Conservation (phyloP, 2,888 invertebrate species). For the Aleiodes alternator region DNA sequence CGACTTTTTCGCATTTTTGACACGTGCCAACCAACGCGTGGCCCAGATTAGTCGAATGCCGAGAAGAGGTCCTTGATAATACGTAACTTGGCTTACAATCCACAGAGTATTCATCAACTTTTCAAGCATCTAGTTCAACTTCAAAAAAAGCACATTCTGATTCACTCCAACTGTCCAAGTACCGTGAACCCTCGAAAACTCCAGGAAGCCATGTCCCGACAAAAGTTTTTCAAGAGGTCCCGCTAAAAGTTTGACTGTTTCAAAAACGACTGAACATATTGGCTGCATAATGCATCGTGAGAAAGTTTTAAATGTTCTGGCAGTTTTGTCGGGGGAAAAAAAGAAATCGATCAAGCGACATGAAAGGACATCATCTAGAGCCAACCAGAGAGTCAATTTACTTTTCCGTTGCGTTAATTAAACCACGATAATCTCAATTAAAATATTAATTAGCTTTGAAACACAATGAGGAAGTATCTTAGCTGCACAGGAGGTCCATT, state of each 20-base stretch:
- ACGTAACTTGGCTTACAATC: slow-evolving; percentile 23
- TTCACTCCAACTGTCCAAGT: slow-evolving; percentile 4
- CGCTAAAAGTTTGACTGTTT: slow-evolving; percentile 5
- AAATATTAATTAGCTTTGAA: slow-evolving; percentile 72
- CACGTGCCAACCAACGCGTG: slow-evolving; percentile 36
- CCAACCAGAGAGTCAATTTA: slow-evolving; percentile 51
- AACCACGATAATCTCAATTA: slow-evolving; percentile 72
- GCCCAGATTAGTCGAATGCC: slow-evolving; percentile 33
- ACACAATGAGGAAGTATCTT: slow-evolving; percentile 64
- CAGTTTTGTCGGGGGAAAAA: slow-evolving; percentile 53
- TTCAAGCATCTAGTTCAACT: slow-evolving; percentile 16
- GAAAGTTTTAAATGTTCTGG: slow-evolving; percentile 73
- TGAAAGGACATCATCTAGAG: slow-evolving; percentile 42
- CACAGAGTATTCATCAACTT: slow-evolving; percentile 23
- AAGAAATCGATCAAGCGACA: slow-evolving; percentile 61
- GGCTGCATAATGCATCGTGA: slow-evolving; percentile 41
- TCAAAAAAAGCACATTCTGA: slow-evolving; percentile 3
- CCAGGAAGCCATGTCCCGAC: slow-evolving; percentile 15
- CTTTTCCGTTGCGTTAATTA: slow-evolving; percentile 70
- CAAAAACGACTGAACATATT: slow-evolving; percentile 14
- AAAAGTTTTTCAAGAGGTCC: slow-evolving; percentile 32
- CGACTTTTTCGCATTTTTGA: slow-evolving; percentile 22
- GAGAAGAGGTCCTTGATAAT: slow-evolving; percentile 18
- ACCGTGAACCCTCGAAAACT: background rate
- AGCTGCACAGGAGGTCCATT: slow-evolving; percentile 1